Evolutionary conservation across 2,888 invertebrate genomes (phyloP).

Genomic region (Aspidiotus rigidus): DNA sequence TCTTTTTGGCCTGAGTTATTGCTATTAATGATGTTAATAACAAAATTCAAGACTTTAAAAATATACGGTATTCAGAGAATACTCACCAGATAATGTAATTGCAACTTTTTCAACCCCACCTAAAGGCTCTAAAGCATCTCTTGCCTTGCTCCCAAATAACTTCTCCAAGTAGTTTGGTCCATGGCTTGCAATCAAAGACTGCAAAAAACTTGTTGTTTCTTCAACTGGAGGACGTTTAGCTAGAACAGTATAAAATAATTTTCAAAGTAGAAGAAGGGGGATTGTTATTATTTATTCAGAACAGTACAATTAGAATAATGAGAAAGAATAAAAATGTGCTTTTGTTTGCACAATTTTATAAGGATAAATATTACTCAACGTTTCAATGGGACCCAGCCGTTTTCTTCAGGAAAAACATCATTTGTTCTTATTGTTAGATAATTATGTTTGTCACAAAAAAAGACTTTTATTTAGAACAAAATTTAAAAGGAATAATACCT

Average conservation of each 20-base stretch:
- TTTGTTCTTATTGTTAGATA: too few species aligned
- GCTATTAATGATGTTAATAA: too few species aligned
- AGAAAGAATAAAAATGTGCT: background rate
- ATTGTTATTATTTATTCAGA: background rate
- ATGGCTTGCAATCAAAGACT: slow-evolving; percentile 85
- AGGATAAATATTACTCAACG: too few species aligned
- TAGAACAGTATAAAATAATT: slow-evolving; percentile 45
- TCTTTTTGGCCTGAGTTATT: too few species aligned
- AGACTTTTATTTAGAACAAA: background rate
- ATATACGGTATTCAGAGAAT: background rate
- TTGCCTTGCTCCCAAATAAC: slow-evolving; percentile 87
- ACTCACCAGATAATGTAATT: slow-evolving; percentile 79
- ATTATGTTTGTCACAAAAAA: too few species aligned
- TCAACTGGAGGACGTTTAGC: slow-evolving; percentile 94
- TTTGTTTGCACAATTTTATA: too few species aligned
- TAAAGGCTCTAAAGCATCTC: slow-evolving; percentile 79
- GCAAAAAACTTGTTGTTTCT: slow-evolving; percentile 89
- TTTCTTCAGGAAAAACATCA: too few species aligned
- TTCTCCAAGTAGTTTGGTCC: slow-evolving; percentile 95
- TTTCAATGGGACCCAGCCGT: too few species aligned
- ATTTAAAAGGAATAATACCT: too few species aligned
- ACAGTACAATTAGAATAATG: background rate
- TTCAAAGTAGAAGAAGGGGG: too few species aligned
- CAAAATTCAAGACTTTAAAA: background rate
- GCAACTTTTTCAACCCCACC: slow-evolving; percentile 94